Base-by-base conservation (phyloP, 2,113 vertebrate species). In the Labeo catla region DNA sequence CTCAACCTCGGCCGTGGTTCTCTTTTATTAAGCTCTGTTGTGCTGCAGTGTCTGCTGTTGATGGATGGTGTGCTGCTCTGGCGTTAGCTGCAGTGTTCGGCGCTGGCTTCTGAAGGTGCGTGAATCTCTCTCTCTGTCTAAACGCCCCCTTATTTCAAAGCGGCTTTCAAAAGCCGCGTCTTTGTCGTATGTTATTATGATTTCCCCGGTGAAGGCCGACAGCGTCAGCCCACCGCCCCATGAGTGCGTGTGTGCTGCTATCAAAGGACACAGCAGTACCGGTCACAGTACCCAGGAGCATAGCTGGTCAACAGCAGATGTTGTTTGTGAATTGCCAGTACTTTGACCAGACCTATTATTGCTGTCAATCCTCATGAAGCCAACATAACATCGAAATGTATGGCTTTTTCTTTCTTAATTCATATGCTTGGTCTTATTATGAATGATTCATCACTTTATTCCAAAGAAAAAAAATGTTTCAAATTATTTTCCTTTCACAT, bases 101-200 rank as follows among this genome's bases (percentile, higher is more conserved):
- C 23, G 43, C 61, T 34, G 47, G 23, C 23, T 68, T 82, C n/a
- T 28, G 61, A 81, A 80, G 57, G 61, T 82, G 81, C 6, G 65
- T 82, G 81, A 82, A 82, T 82, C 65, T 52, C 63, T 82, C 77
- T 61, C 23, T 36, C 45, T 68, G 45, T 82, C 63, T 82, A 50
- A 82, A 82, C 80, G 63, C 80, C 80, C 47, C 23, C 80, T 70
- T 70, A 70, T 70, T 52, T 50, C 45, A 68, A 34, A 82, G 63
- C 63, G 1, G 23, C 63, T 70, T 82, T 82, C 63, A 70, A 82
- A 81, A 82, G 80, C 80, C 21, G 63, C 47, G 2, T 70, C 80
- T 82, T 82, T 82, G 63, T 82, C 80, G 15, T 70, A 50, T 70
- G 65, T 82, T 82, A 82, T 82, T 82, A 70, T 68, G 80, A 68